These are phyloP conservation scores for Hypotaenidia okinawae DNA, from an alignment of 2,797 vertebrate genomes.

Conservation along the genomic window DNA sequence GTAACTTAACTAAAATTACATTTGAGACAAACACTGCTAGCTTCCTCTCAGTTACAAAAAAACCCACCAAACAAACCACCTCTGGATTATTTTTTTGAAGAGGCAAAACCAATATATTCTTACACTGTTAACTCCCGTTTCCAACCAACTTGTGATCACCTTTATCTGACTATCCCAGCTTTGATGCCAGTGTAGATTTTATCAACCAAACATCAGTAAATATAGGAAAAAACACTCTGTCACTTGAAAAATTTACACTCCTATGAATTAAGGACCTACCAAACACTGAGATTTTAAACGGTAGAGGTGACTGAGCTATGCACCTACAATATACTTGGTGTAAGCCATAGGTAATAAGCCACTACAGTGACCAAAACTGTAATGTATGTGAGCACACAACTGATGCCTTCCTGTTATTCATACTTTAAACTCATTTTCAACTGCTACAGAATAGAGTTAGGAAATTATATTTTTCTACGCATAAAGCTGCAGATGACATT, in stretches of 20 bases:
- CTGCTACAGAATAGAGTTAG: not conserved
- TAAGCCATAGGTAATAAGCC: not conserved
- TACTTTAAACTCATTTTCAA: not conserved
- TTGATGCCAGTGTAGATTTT: not conserved
- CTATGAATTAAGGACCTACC: not conserved
- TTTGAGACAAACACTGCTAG: not conserved
- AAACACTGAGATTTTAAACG: not conserved
- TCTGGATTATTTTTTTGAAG: not conserved
- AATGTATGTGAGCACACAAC: not conserved
- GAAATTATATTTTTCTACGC: not conserved
- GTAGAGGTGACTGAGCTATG: not conserved
- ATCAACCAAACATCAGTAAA: not conserved
- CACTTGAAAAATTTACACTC: not conserved
- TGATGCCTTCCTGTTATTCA: not conserved
- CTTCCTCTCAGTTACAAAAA: not conserved
- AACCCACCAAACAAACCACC: not conserved
- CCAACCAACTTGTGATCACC: not conserved
- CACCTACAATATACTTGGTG: not conserved
- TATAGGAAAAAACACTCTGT: not conserved
- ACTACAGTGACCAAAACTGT: not conserved
- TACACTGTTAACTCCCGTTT: not conserved
- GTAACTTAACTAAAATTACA: not conserved
- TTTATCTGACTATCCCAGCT: not conserved
- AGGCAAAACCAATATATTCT: not conserved
- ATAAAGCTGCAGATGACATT: not conserved